Evolutionary conservation across 2,113 vertebrate genomes (phyloP).

Genomic region (Nothobranchius kuhntae): DNA sequence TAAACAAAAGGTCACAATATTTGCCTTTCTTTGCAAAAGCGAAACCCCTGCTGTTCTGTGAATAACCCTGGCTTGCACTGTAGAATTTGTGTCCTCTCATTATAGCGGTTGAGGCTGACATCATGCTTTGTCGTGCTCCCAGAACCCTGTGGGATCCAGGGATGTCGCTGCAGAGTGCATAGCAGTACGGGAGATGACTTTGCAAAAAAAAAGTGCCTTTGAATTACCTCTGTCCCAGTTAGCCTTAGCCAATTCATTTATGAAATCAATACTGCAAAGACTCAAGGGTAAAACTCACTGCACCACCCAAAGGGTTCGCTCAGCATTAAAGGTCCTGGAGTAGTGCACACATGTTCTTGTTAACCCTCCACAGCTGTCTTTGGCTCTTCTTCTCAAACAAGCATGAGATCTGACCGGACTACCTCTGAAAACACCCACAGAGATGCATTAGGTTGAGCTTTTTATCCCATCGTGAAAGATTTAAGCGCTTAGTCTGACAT

Average conservation of each 20-base stretch:
- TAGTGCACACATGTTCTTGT: constrained; percentile 4
- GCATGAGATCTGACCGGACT: constrained; percentile 6
- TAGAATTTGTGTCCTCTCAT: constrained; percentile 17
- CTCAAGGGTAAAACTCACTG: constrained; percentile 47
- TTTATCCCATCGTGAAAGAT: no score
- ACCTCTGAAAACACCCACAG: constrained; percentile 40
- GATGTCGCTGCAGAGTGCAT: constrained; percentile 57
- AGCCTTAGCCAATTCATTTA: constrained; percentile 33
- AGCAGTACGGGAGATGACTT: constrained; percentile 51
- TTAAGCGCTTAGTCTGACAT: not conserved
- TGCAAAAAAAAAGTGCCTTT: constrained; percentile 55
- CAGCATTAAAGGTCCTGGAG: constrained; percentile 27
- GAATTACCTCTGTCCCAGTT: constrained; percentile 31
- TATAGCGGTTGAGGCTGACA: constrained; percentile 47
- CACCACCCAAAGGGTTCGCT: constrained; percentile 31
- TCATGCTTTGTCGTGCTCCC: constrained; percentile 52
- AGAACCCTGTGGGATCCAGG: constrained; percentile 56
- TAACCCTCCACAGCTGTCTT: no score
- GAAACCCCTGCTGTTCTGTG: not conserved
- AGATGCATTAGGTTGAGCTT: no score
- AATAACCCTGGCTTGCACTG: not conserved
- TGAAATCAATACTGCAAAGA: constrained; percentile 53
- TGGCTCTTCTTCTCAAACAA: constrained; percentile 26
- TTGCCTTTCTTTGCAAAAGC: constrained; percentile 9
- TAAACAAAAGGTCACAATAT: no score